Evolutionary conservation across 2,113 vertebrate genomes (phyloP).

Genomic region (Epinephelus cyanopodus): DNA sequence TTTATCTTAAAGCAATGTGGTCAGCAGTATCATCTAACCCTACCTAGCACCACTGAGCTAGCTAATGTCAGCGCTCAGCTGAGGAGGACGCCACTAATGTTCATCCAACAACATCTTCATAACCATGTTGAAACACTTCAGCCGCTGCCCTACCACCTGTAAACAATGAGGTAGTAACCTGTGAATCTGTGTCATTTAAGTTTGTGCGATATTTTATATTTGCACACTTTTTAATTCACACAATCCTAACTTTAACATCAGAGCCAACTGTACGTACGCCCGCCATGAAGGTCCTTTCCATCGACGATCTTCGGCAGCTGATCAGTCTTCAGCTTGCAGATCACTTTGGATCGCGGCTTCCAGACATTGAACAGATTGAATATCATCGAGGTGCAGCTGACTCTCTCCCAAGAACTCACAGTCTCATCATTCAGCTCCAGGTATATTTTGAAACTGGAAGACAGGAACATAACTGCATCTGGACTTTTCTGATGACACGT

Average conservation of each 20-base stretch:
- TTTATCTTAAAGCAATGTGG: too few relatives aligned
- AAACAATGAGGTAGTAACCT: too few relatives aligned
- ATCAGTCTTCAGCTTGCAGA: slow-evolving; percentile 55
- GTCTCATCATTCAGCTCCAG: slow-evolving; percentile 33
- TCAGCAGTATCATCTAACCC: too few relatives aligned
- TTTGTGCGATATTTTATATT: too few relatives aligned
- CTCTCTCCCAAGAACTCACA: slow-evolving; percentile 2
- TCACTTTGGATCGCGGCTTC: neutral
- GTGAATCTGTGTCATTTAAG: too few relatives aligned
- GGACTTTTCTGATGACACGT: neutral
- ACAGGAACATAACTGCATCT: neutral
- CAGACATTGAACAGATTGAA: slow-evolving; percentile 62
- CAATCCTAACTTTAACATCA: neutral
- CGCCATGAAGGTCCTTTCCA: slow-evolving; percentile 67
- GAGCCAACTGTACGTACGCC: slow-evolving; percentile 72
- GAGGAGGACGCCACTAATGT: too few relatives aligned
- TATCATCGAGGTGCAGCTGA: slow-evolving; percentile 61
- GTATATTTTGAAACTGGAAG: slow-evolving; percentile 37
- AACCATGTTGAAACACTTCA: too few relatives aligned
- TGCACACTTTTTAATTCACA: neutral
- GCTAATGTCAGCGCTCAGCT: too few relatives aligned
- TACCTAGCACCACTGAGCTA: too few relatives aligned
- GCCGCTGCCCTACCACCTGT: too few relatives aligned
- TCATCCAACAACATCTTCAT: too few relatives aligned
- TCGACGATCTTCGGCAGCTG: neutral